Percentiles rank a stretch among this genome's conserved stretches.
phyloP scores from a whole-genome alignment of 2,888 invertebrate genomes.

The Steinernema carpocapsae region DNA sequence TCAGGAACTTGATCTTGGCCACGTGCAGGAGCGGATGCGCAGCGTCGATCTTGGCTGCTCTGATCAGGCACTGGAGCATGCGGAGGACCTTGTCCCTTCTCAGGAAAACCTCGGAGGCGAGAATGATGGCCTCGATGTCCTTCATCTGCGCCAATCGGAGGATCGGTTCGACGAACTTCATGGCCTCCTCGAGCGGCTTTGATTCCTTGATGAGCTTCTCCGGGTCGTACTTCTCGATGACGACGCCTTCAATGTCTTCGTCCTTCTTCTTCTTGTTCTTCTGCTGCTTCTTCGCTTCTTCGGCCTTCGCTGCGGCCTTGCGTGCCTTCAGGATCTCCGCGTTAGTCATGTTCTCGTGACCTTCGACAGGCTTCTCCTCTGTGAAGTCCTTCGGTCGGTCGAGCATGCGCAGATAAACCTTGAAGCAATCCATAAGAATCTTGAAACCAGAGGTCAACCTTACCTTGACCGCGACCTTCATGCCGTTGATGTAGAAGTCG shows the following conservation, averaged over 20 bases:
- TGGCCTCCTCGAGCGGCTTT: slow-evolving; percentile 91
- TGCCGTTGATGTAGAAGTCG: slow-evolving; percentile 94
- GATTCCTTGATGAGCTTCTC: slow-evolving; percentile 89
- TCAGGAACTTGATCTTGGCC: slow-evolving; percentile 82
- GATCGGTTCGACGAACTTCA: slow-evolving; percentile 90
- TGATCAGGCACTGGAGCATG: slow-evolving; percentile 93
- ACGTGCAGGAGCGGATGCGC: slow-evolving; percentile 83
- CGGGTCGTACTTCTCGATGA: slow-evolving; percentile 89
- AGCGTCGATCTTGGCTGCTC: slow-evolving; percentile 81
- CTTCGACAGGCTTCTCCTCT: slow-evolving; percentile 62
- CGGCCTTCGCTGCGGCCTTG: slow-evolving; percentile 71
- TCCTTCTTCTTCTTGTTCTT: slow-evolving; percentile 69
- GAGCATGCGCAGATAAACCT: slow-evolving; percentile 80
- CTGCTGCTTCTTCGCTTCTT: slow-evolving; percentile 30
- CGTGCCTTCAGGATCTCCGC: slow-evolving; percentile 88
- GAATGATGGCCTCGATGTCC: slow-evolving; percentile 90
- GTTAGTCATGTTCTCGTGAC: slow-evolving; percentile 72
- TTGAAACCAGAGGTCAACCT: background rate
- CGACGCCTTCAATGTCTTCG: slow-evolving; percentile 80
- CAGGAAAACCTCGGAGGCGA: slow-evolving; percentile 96
- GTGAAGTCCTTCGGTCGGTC: slow-evolving; percentile 71
- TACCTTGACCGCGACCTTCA: slow-evolving; percentile 74
- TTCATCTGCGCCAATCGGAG: slow-evolving; percentile 82
- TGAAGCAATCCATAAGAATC: slow-evolving; percentile 16
- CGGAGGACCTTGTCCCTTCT: slow-evolving; percentile 83